Percentiles rank a stretch among this genome's conserved stretches.
Conservation (phyloP, 2,797 vertebrate genomes). For the Alcedo quadribrachys region DNA sequence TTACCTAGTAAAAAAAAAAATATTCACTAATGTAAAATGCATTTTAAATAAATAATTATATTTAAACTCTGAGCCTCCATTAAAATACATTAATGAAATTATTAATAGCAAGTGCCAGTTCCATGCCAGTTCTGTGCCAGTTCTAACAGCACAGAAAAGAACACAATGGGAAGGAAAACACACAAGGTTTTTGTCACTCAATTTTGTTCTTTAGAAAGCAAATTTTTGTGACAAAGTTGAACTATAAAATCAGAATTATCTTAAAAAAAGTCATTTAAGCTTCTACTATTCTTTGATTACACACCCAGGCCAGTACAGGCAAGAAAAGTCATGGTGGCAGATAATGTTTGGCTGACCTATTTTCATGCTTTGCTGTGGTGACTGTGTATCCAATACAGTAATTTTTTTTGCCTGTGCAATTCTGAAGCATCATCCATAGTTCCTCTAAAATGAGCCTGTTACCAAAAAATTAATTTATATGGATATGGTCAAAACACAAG, state of each 20-base stretch:
- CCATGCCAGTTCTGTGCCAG: background rate
- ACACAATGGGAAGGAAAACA: background rate
- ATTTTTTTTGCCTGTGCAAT: background rate
- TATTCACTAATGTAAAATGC: background rate
- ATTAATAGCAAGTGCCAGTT: background rate
- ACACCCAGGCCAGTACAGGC: background rate
- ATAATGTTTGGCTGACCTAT: background rate
- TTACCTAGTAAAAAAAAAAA: background rate
- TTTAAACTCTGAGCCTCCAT: background rate
- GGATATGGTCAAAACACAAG: background rate
- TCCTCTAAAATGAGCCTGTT: background rate
- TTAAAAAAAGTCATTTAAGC: background rate
- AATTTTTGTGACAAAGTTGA: background rate
- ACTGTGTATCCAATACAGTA: background rate
- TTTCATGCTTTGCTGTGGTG: background rate
- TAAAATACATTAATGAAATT: background rate
- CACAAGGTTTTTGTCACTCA: background rate
- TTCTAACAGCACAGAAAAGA: constrained; percentile 5
- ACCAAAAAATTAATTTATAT: background rate
- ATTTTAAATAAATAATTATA: background rate
- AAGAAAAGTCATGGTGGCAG: background rate
- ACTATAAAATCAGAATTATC: no score
- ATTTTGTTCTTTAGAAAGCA: background rate
- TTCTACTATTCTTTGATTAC: background rate
- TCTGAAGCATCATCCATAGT: background rate